These are phyloP conservation scores for Hedya salicella DNA, from an alignment of 2,888 invertebrate genomes.

Conservation along the genomic window DNA sequence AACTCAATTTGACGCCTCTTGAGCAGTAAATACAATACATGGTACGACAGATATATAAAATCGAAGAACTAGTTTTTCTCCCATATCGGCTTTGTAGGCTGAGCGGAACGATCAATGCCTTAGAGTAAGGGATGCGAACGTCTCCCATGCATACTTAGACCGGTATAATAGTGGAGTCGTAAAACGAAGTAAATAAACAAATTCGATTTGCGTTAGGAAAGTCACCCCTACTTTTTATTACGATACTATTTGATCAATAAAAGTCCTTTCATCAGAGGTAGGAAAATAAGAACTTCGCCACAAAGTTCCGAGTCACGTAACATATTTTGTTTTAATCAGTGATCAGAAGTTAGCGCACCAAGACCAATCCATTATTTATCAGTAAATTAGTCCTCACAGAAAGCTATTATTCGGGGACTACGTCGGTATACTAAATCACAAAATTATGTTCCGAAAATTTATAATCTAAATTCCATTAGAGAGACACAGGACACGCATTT, in stretches of 20 bases:
- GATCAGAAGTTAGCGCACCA: constrained; percentile 19
- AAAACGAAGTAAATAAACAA: constrained; percentile 20
- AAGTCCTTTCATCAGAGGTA: background rate
- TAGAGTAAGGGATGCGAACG: background rate
- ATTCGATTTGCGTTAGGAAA: constrained; percentile 5
- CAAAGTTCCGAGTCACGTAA: constrained; percentile 33
- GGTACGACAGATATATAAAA: background rate
- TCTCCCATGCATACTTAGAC: background rate
- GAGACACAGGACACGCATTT: constrained; percentile 46
- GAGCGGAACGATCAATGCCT: background rate
- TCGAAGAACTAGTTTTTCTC: background rate
- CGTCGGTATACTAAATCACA: constrained; percentile 48
- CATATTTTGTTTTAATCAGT: constrained; percentile 29
- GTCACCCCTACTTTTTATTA: constrained; percentile 16
- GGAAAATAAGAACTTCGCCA: constrained; percentile 13
- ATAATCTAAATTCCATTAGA: constrained; percentile 62
- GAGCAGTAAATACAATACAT: background rate
- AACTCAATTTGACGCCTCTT: background rate
- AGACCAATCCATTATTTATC: constrained; percentile 28
- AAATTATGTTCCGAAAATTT: constrained; percentile 54
- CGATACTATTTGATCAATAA: constrained; percentile 7
- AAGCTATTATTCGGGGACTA: constrained; percentile 46
- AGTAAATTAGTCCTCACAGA: constrained; percentile 26
- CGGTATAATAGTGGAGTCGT: constrained; percentile 4
- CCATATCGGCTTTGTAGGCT: background rate